Conservation (phyloP, 2,113 vertebrate genomes). For the Ptilorrhoa leucosticta region DNA sequence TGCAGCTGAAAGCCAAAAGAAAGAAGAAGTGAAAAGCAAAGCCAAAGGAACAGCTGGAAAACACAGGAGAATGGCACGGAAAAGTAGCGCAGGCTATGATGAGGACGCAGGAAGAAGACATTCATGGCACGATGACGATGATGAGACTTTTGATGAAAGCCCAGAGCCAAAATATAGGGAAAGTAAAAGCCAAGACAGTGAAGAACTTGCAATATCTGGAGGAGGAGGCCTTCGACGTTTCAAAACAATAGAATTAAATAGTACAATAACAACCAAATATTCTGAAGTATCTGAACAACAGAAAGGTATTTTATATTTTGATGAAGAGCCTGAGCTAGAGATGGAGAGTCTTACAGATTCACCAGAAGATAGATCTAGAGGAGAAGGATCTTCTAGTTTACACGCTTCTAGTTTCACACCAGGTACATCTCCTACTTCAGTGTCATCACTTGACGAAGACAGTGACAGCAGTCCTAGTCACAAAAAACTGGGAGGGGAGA, state of each 20-base stretch:
- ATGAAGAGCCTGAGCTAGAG: conserved; percentile 88
- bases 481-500: conserved; percentile 83
- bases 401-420: conserved; percentile 93
- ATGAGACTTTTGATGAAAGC: conserved; percentile 76
- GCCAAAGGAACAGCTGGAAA: conserved; percentile 67
- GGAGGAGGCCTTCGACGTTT: conserved; percentile 80
- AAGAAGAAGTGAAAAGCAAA: conserved; percentile 67
- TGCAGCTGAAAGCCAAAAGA: conserved; percentile 65
- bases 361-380: conserved; percentile 91
- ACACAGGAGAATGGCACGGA: conserved; percentile 67
- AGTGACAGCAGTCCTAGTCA: conserved; percentile 94
- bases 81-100: conserved; percentile 79
- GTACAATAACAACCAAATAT: conserved; percentile 75
- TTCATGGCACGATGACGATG: conserved; percentile 79
- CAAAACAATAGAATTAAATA: conserved; percentile 88
- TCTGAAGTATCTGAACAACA: conserved; percentile 73
- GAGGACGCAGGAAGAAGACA: conserved; percentile 82
- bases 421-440: conserved; percentile 92
- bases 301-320: conserved; percentile 79
- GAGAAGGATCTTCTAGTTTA: conserved; percentile 93
- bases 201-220: conserved; percentile 69
- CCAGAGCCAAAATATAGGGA: conserved; percentile 78
- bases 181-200: conserved; percentile 81
- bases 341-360: conserved; percentile 95
- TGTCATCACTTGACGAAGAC: conserved; percentile 95